Percentiles rank a stretch among this genome's conserved stretches.
Evolutionary conservation across 2,888 invertebrate genomes (phyloP).

Genomic region (Philonicus albiceps): DNA sequence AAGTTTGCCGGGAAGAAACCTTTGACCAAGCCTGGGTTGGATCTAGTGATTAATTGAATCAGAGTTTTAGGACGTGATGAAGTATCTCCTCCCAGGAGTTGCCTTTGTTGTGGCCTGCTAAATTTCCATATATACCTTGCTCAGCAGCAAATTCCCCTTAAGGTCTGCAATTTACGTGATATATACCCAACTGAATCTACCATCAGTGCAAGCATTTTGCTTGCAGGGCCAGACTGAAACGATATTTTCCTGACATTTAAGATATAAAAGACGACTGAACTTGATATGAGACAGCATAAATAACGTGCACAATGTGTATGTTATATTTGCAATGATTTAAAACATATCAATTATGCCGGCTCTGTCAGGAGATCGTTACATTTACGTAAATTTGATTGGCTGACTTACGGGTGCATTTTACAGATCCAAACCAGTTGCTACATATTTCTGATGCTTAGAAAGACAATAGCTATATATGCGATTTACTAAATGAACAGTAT

Average conservation of each 20-base stretch:
- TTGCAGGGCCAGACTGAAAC: background rate
- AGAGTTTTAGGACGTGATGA: constrained; percentile 45
- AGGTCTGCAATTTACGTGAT: background rate
- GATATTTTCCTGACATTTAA: background rate
- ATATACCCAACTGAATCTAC: background rate
- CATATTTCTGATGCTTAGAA: background rate
- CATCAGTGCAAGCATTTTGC: background rate
- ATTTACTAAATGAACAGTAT: background rate
- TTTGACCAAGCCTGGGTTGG: constrained; percentile 36
- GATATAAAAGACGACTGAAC: background rate
- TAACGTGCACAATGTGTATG: background rate
- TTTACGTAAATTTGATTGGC: background rate
- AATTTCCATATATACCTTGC: background rate
- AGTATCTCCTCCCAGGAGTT: constrained; percentile 22
- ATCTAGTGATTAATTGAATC: constrained; percentile 45
- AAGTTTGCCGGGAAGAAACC: constrained; percentile 40
- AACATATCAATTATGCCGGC: background rate
- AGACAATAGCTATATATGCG: background rate
- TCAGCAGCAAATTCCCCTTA: background rate
- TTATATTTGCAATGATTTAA: background rate
- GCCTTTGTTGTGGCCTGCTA: constrained; percentile 10
- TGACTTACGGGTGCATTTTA: background rate
- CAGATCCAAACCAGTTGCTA: background rate
- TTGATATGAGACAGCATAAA: background rate
- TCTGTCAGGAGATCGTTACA: background rate